Evolutionary conservation across 1,140 invertebrate genomes (phyloP), one percentile per base, ranked within the genome.

Genomic region (Bombus confusus): DNA sequence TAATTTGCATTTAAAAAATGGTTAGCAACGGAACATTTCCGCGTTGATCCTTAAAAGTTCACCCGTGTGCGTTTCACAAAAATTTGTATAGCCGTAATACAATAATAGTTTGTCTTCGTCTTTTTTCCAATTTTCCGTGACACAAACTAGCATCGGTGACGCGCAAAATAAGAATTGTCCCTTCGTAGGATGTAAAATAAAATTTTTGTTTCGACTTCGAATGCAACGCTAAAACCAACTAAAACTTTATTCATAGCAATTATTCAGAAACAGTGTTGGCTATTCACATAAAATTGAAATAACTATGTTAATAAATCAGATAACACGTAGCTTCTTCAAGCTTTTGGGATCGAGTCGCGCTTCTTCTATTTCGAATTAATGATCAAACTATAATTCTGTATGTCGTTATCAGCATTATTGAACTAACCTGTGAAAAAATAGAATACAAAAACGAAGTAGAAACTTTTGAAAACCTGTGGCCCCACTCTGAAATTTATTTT

Each of bases 381-480:
- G 22, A 22, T 22, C 47, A 22, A 22, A 52, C 18, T 52, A 22
- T 22, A 52, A 52, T 52, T 52, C 18, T 15, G 37, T 31, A 25
- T n/a, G 59, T 47, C n/a, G 22, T 25, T 31, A 66, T n/a, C 25
- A 25, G 41, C 15, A 59, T 83, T 64, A 68, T 75, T 47, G 64
- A 41, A 86, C 73, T 80, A 83, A 71, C 9, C 10, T 28, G 41
- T 37, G n/a, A 22, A 37, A 78, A 82, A 74, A 3, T 5, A 10
- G 39, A 5, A 52, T 74, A 62, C 73, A 73, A 52, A 83, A 68
- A 37, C 18, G 1, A 8, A 0, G 22, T 25, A 39, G 8, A 31
- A 72, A 25, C 8, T n/a, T 80, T 52, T 2, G 4, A 52, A 52
- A 69, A 31, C 37, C 31, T 73, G 15, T 43, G 69, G 69, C 28